Percentiles rank a stretch among this genome's conserved stretches.
These are phyloP conservation scores for Pempheris klunzingeri DNA, from an alignment of 2,797 vertebrate genomes.

Conservation along the genomic window DNA sequence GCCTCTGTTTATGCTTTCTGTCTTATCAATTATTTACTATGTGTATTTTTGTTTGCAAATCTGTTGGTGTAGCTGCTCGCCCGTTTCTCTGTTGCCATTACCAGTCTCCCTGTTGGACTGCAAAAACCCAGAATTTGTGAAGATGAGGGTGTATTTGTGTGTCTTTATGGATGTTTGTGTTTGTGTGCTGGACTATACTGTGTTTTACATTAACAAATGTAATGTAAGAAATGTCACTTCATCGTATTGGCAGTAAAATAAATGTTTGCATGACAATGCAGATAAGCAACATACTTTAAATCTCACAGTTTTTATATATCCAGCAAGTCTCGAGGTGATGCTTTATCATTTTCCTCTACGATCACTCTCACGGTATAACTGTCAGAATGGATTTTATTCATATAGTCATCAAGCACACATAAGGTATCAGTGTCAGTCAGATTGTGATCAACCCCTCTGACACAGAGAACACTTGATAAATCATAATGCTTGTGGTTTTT, in stretches of 20 bases:
- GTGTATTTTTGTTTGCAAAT: slow-evolving; percentile 21
- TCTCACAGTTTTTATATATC: not conserved
- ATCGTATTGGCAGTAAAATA: not conserved
- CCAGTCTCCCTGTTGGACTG: not conserved
- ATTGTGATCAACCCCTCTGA: slow-evolving; percentile 21
- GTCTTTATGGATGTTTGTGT: not conserved
- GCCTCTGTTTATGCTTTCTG: slow-evolving; percentile 11
- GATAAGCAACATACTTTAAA: not conserved
- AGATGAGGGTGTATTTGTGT: not conserved
- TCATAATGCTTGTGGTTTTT: slow-evolving; percentile 26
- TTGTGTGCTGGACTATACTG: not conserved
- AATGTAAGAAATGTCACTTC: not conserved
- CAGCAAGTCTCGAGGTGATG: not conserved
- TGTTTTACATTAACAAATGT: not conserved
- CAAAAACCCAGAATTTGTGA: not conserved
- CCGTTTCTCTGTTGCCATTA: not conserved
- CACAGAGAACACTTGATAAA: slow-evolving; percentile 15
- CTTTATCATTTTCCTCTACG: not conserved
- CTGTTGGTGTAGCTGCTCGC: not conserved
- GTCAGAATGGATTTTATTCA: slow-evolving; percentile 3
- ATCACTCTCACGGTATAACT: not conserved
- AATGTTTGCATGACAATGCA: not conserved
- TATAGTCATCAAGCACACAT: not conserved
- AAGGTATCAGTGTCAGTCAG: slow-evolving; percentile 26
- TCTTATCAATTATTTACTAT: slow-evolving; percentile 31